Conservation (phyloP, 2,797 vertebrate genomes). For the Strix occidentalis region DNA sequence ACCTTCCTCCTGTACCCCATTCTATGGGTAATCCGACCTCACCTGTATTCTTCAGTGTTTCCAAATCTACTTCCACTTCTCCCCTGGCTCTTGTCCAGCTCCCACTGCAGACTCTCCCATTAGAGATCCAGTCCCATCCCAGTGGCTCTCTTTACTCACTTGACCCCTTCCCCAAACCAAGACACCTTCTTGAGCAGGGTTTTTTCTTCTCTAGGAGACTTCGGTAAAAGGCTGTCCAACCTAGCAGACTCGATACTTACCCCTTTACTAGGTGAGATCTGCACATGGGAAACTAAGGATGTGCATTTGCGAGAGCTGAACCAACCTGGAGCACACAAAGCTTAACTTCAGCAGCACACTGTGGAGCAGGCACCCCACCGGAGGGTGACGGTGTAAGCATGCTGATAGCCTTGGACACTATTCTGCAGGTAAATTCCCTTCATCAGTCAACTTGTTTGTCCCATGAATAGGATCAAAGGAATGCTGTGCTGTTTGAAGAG, state of each 20-base stretch:
- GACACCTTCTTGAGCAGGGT: background rate
- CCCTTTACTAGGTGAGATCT: background rate
- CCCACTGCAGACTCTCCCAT: background rate
- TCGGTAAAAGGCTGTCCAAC: background rate
- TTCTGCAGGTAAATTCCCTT: constrained; percentile 28
- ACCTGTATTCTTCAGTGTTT: background rate
- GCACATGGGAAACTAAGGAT: background rate
- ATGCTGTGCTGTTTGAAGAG: background rate
- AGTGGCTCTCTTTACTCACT: background rate
- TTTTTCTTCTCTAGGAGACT: background rate
- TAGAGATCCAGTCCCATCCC: background rate
- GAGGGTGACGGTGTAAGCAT: background rate
- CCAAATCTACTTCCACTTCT: background rate
- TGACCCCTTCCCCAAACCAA: background rate
- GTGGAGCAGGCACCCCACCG: background rate
- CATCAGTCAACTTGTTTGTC: constrained; percentile 12
- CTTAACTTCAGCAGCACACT: background rate
- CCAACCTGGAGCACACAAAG: background rate
- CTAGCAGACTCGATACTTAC: background rate
- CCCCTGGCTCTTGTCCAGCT: background rate
- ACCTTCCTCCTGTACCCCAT: background rate
- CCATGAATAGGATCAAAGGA: constrained; percentile 25
- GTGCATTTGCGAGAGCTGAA: background rate
- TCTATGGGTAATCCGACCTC: background rate
- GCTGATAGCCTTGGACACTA: background rate